Base-by-base conservation (phyloP, 2,888 invertebrate species). In the Operophtera brumata region DNA sequence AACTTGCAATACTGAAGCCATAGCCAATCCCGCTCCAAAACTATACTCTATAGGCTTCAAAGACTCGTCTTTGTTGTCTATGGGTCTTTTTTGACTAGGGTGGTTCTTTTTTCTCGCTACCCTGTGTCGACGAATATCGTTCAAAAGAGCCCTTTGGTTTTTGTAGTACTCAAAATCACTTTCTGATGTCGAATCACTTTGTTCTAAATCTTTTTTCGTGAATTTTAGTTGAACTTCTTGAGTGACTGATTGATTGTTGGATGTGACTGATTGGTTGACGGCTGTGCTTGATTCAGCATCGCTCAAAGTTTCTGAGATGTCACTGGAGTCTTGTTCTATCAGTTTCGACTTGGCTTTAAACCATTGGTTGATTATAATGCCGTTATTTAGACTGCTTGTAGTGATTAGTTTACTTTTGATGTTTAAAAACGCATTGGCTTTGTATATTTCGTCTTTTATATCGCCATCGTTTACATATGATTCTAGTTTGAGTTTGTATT, bases 1-100 rank as follows among this genome's bases (percentile, higher is more conserved):
- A 0, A 80, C 71, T 61, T 88, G 87, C 54, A 91, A 68, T 51
- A 91, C 76, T 0, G 90, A 87, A 0, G 91, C 91, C 81, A 91
- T 86, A 2, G 90, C 89, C 77, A 91, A 76, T 0, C 91, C 90
- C 0, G 90, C 84, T 0, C 91, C 90, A 32, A 91, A 84, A 56
- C 78, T 86, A 61, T 90, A 91, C 78, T 88, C 85, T 64, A 90
- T 80, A 34, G 91, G 90, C 56, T 74, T 80, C 42, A 87, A 58
- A 61, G 88, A 78, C 56, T 91, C 20, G 13, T 47, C 40, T 44
- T 55, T 43, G 42, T 47, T 53, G 3, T 44, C 53, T 47, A n/a
- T 49, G n/a, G 45, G 37, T 41, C 53, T 57, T 51, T 54, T 67
- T 54, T 57, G 50, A 30, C 40, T 65, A 0, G 84, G 82, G 44